phyloP scores from a whole-genome alignment of 2,888 invertebrate species.

The Patella ulyssiponensis region DNA sequence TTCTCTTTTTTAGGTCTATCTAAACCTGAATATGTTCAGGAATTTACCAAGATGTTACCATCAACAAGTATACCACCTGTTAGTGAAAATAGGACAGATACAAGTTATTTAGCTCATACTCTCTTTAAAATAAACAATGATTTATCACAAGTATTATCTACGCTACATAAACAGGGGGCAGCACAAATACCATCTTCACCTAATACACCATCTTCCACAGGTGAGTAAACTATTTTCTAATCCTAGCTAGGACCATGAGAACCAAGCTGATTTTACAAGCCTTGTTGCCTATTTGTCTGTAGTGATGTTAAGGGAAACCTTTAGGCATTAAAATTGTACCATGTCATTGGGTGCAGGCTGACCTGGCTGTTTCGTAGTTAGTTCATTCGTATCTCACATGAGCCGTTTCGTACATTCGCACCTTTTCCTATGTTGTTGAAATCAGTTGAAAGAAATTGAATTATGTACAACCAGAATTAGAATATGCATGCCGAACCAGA shows the following conservation, averaged over 20 bases:
- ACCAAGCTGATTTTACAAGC: too few relatives aligned
- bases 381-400: too few relatives aligned
- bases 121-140: constrained; percentile 63
- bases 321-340: too few relatives aligned
- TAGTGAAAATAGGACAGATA: constrained; percentile 25
- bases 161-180: constrained; percentile 20
- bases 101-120: constrained; percentile 46
- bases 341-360: too few relatives aligned
- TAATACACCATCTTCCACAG: constrained; percentile 31
- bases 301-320: too few relatives aligned
- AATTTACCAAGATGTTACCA: not conserved
- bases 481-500: too few relatives aligned
- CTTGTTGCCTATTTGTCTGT: too few relatives aligned
- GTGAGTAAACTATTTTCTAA: constrained; percentile 13
- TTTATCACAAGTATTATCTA: constrained; percentile 55
- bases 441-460: too few relatives aligned
- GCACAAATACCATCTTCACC: constrained; percentile 17
- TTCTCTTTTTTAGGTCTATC: constrained; percentile 23
- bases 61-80: not conserved
- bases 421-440: too few relatives aligned
- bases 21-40: constrained; percentile 16
- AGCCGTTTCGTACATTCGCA: too few relatives aligned
- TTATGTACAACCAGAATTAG: too few relatives aligned
- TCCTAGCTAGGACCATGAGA: not conserved
- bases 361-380: too few relatives aligned